Percentiles rank a stretch among this genome's conserved stretches.
Conservation (phyloP, 2,113 vertebrate species). For the Phylloscopus trochilus region DNA sequence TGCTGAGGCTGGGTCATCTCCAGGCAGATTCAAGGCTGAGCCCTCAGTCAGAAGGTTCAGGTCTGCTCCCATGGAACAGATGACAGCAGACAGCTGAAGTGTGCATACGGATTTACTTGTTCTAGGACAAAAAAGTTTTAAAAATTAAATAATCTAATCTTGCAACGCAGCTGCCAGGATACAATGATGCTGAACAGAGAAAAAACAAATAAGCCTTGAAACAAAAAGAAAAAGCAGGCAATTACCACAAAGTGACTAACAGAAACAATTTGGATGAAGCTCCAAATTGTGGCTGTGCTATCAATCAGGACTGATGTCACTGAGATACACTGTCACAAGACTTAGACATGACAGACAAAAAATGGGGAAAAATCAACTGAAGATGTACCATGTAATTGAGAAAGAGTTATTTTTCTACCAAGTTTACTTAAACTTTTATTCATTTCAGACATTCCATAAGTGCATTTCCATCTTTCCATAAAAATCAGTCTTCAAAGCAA, state of each 20-base stretch:
- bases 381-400: neutral
- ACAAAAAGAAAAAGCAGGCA: neutral
- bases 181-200: neutral
- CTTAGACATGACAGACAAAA: neutral
- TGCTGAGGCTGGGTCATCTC: neutral
- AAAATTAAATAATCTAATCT: neutral
- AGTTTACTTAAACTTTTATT: neutral
- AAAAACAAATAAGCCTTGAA: neutral
- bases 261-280: neutral
- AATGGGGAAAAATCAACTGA: neutral
- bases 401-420: neutral
- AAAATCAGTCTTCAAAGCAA: neutral
- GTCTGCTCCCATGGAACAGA: neutral
- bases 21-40: neutral
- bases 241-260: neutral
- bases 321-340: neutral
- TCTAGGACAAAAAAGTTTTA: neutral
- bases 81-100: neutral
- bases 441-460: neutral
- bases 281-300: neutral
- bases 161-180: neutral
- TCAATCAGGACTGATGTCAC: neutral
- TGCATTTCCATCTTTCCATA: neutral
- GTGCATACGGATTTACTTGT: neutral
- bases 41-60: neutral